Percentiles rank a stretch among this genome's conserved stretches.
Conservation (phyloP, 2,797 vertebrate species). For the Ctenopoma multispine region DNA sequence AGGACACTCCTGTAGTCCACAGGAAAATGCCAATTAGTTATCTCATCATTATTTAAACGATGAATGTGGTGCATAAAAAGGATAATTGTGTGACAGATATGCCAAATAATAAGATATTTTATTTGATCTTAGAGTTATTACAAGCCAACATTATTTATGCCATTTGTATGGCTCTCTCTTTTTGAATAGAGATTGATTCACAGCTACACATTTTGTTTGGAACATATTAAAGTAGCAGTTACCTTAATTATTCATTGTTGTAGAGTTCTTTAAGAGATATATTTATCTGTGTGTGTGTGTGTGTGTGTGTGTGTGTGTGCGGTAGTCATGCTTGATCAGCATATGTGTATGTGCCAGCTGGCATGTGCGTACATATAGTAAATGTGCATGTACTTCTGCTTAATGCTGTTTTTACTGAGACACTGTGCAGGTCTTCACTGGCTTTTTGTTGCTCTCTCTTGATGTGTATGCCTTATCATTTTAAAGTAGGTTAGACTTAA, state of each 20-base stretch:
- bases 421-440: neutral
- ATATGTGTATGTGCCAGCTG: conserved; percentile 11
- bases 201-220: conserved; percentile 7
- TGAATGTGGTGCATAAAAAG: neutral
- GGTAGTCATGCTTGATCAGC: conserved; percentile 42
- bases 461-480: neutral
- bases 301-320: neutral
- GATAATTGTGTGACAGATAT: conserved; percentile 1
- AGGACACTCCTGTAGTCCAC: conserved; percentile 33
- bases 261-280: too few species aligned
- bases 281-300: too few species aligned
- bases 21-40: conserved; percentile 46
- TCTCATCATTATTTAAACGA: neutral
- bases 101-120: neutral
- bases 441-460: neutral
- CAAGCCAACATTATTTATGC: neutral
- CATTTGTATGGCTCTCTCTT: neutral
- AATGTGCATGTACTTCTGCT: conserved; percentile 10
- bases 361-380: neutral
- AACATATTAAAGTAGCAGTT: conserved; percentile 20
- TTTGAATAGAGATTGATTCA: neutral
- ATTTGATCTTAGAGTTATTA: conserved; percentile 3
- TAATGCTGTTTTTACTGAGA: conserved; percentile 16
- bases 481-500: too few species aligned
- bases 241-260: neutral